These are phyloP conservation scores for Helostoma temminkii DNA, from an alignment of 2,797 vertebrate genomes.

Conservation along the genomic window DNA sequence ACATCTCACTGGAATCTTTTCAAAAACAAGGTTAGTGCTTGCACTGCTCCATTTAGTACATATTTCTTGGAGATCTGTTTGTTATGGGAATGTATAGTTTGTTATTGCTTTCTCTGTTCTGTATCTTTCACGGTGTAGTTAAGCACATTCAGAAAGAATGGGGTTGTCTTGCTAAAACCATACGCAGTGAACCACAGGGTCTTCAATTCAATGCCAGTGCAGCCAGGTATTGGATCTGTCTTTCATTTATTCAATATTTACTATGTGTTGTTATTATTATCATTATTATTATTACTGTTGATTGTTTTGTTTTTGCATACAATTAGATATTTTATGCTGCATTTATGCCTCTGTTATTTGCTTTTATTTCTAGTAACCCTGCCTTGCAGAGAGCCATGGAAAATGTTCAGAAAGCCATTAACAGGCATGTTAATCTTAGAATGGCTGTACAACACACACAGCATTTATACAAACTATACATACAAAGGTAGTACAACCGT, in stretches of 20 bases:
- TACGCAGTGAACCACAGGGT: slow-evolving; percentile 47
- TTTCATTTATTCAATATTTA: slow-evolving; percentile 3
- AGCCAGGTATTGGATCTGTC: slow-evolving; percentile 66
- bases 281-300: no score
- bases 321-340: not conserved
- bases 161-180: slow-evolving; percentile 59
- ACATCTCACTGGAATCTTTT: slow-evolving; percentile 76
- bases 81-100: slow-evolving; percentile 1
- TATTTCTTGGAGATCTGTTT: not conserved
- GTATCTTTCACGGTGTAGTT: slow-evolving; percentile 63
- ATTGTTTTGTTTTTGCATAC: not conserved
- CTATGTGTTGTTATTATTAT: not conserved
- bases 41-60: slow-evolving; percentile 1
- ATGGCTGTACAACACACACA: not conserved
- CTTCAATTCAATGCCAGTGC: slow-evolving; percentile 24
- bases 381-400: slow-evolving; percentile 62
- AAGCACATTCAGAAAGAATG: slow-evolving; percentile 75
- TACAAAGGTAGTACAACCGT: not conserved
- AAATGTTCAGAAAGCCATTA: slow-evolving; percentile 71
- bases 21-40: slow-evolving; percentile 78
- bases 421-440: slow-evolving; percentile 64
- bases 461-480: slow-evolving; percentile 2
- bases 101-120: not conserved
- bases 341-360: slow-evolving; percentile 17
- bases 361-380: slow-evolving; percentile 62